Conservation (phyloP, 2,113 vertebrate genomes). For the Rhizomys pruinosus region DNA sequence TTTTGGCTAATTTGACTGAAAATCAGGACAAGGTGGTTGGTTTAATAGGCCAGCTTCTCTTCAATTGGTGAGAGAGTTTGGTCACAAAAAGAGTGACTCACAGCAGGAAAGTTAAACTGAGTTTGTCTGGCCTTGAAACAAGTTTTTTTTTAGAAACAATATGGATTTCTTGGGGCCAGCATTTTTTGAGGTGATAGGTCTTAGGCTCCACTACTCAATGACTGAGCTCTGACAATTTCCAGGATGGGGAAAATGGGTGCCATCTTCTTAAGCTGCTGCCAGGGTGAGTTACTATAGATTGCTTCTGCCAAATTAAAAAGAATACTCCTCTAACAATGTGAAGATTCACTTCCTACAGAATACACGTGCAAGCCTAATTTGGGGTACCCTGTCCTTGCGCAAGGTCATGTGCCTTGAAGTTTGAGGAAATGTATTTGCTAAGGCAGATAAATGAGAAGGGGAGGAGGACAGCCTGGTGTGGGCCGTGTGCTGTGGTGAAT, state of each 20-base stretch:
- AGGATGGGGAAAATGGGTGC: background rate
- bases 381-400: background rate
- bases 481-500: background rate
- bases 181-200: background rate
- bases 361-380: no score
- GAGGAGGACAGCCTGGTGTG: accelerated
- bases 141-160: background rate
- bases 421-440: background rate
- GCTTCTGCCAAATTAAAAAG: background rate
- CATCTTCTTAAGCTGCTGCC: background rate
- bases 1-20: background rate
- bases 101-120: background rate
- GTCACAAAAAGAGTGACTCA: background rate
- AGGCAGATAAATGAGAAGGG: background rate
- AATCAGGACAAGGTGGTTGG: background rate
- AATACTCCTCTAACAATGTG: background rate
- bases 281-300: background rate
- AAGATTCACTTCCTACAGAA: no score
- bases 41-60: background rate
- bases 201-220: background rate
- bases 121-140: background rate
- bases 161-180: background rate
- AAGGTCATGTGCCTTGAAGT: background rate
- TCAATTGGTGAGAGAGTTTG: background rate
- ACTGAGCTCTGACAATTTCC: background rate